Evolutionary conservation across 1,140 invertebrate species (phyloP).

Genomic region (Drosophila santomea): DNA sequence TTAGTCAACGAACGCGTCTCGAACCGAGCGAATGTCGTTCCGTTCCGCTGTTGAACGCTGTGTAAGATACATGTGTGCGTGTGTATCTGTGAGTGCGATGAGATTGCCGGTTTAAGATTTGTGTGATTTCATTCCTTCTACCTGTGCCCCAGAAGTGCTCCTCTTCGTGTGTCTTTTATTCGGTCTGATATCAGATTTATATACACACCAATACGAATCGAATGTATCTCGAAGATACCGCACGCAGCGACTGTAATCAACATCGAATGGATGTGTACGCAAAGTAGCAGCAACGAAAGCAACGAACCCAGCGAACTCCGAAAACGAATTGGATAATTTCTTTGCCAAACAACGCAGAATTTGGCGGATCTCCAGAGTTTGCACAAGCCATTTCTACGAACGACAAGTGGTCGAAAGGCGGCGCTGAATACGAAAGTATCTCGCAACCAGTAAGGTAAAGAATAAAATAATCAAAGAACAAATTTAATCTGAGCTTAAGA

Average conservation of each 20-base stretch:
- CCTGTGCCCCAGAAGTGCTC: conserved; percentile 62
- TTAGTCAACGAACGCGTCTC: conserved; percentile 76
- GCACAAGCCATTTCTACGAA: conserved; percentile 46
- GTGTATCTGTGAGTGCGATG: conserved; percentile 35
- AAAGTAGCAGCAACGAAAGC: conserved; percentile 65
- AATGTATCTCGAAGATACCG: conserved; percentile 74
- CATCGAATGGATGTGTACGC: conserved; percentile 50
- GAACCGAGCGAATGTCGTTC: conserved; percentile 66
- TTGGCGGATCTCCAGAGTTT: conserved; percentile 47
- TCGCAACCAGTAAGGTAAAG: conserved; percentile 60
- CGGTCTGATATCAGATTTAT: conserved; percentile 57
- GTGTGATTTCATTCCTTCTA: conserved; percentile 63
- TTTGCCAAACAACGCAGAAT: conserved; percentile 46
- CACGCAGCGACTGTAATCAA: conserved; percentile 49
- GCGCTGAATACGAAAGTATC: conserved; percentile 60
- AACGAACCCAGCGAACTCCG: conserved; percentile 58
- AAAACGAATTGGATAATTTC: conserved; percentile 68
- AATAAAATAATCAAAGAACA: background rate
- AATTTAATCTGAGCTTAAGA: background rate
- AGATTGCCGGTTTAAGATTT: conserved; percentile 78
- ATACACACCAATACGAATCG: conserved; percentile 51
- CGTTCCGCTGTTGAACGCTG: conserved; percentile 20
- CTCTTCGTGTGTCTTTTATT: conserved; percentile 51
- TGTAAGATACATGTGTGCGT: conserved; percentile 31
- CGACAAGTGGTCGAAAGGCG: conserved; percentile 24